Evolutionary conservation across 2,797 vertebrate species (phyloP), one percentile per base, ranked within the genome.

Genomic region (Muscicapa striata): DNA sequence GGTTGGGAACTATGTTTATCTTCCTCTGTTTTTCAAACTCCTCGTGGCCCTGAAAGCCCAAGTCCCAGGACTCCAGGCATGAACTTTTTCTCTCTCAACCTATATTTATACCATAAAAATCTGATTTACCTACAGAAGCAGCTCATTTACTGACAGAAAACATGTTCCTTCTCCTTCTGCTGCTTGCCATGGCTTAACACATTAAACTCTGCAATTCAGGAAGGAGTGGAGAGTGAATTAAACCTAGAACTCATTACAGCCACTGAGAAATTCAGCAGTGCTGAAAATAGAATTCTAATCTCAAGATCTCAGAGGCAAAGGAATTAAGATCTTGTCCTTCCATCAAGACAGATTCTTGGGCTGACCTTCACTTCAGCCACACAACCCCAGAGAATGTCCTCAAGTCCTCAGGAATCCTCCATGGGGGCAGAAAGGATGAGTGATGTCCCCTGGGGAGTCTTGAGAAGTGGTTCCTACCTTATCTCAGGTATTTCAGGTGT

Each of bases 231-330:
- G 45, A 75, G 38, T 13, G 48, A 57, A 69, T 55, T 87, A 14
- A 23, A 91, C 63, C 91, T 80, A 73, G 52, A 79, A 62, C 40
- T 91, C 75, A 48, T 83, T 49, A 83, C 13, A 74, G 43, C n/a
- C 52, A 20, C 79, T 0, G 2, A 83, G 93, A 95, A 91, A 90
- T 78, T 68, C 76, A 64, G 80, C 58, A 78, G 88, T 40, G 29
- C 90, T 67, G 82, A 77, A 91, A 93, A 77, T 10, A 93, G 91
- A 95, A 91, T 88, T 69, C 61, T 84, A 74, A 67, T 74, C 82
- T 87, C 91, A 59, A 66, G 38, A 51, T 36, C 58, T 90, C 68
- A 6, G 46, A 68, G 48, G 52, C 57, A 51, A n/a, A 83, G 52
- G 84, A 89, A 91, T 89, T 61, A 66, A 89, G 67, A 67, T 84